Evolutionary conservation across 2,888 invertebrate species (phyloP), one percentile per base, ranked within the genome.

Genomic region (Pharmacophagus antenor): DNA sequence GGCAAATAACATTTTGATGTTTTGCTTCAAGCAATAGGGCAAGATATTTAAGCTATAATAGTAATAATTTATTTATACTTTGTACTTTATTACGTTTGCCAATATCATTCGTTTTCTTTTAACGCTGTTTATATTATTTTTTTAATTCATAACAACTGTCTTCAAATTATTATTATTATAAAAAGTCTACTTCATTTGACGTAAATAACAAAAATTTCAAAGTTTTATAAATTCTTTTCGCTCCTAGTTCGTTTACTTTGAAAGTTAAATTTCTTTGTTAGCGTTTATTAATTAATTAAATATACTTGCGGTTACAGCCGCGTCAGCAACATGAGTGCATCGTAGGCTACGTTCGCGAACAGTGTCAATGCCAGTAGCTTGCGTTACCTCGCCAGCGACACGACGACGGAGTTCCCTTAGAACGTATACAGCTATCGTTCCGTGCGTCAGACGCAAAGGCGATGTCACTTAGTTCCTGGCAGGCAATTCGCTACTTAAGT

Each of bases 301-400:
- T 44, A 18, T 8, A 18, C 18, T n/a, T 18, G 18, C 17, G 18
- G 18, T 7, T 44, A n/a, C n/a, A n/a, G n/a, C n/a, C n/a, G n/a
- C n/a, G 42, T 20, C 42, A 44, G 18, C 10, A 18, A 7, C 5
- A 44, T n/a, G 25, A 5, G 18, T 18, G 8, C 25, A 22, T 2
- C 18, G 49, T 25, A 49, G n/a, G 37, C 3, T n/a, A 10, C n/a
- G 23, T 17, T 23, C 7, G 22, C 15, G 44, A 58, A 52, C 37
- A 58, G 22, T 52, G 46, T 57, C 57, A 46, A 51, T 57, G 58
- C 8, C n/a, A 47, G 22, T 52, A 27, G 37, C 46, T 52, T 46
- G 31, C 23, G 23, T 41, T 15, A 20, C 10, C 20, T 3, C 21
- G 42, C 18, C 42, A 2, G n/a, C 25, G 49, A 50, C 50, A 25